Percentiles rank a stretch among this genome's conserved stretches.
These are phyloP conservation scores for Himalopsyche anomala DNA, from an alignment of 2,888 invertebrate genomes.

Conservation along the genomic window DNA sequence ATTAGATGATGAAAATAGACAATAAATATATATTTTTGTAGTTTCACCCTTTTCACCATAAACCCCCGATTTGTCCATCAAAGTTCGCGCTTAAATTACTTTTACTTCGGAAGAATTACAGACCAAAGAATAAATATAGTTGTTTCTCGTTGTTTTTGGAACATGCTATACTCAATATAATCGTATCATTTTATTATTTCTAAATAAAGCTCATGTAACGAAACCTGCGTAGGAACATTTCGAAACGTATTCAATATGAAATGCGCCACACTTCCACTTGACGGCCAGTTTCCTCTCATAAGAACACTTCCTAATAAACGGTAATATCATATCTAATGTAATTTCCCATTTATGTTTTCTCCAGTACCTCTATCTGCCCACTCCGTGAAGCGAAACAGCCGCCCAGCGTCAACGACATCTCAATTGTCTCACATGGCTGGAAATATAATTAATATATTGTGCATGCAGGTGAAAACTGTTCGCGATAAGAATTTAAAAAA, in stretches of 20 bases:
- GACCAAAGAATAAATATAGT: too few relatives aligned
- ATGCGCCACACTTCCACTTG: conserved; percentile 24
- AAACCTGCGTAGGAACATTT: conserved; percentile 13
- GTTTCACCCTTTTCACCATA: too few relatives aligned
- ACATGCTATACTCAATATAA: not conserved
- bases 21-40: too few relatives aligned
- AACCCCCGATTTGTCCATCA: too few relatives aligned
- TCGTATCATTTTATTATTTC: not conserved
- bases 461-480: too few relatives aligned
- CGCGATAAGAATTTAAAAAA: too few relatives aligned
- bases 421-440: not conserved
- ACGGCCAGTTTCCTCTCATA: conserved; percentile 30
- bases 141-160: too few relatives aligned
- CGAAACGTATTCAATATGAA: conserved; percentile 21
- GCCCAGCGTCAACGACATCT: conserved; percentile 27
- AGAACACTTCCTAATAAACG: conserved; percentile 34
- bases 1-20: too few relatives aligned
- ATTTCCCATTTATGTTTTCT: conserved; percentile 26
- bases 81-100: too few relatives aligned
- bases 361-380: conserved; percentile 22
- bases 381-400: not conserved
- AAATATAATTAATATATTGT: not conserved
- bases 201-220: not conserved
- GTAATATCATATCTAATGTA: conserved; percentile 29
- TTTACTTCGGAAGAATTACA: too few relatives aligned